phyloP scores from a whole-genome alignment of 1,140 invertebrate genomes.

The Temnothorax longispinosus region DNA sequence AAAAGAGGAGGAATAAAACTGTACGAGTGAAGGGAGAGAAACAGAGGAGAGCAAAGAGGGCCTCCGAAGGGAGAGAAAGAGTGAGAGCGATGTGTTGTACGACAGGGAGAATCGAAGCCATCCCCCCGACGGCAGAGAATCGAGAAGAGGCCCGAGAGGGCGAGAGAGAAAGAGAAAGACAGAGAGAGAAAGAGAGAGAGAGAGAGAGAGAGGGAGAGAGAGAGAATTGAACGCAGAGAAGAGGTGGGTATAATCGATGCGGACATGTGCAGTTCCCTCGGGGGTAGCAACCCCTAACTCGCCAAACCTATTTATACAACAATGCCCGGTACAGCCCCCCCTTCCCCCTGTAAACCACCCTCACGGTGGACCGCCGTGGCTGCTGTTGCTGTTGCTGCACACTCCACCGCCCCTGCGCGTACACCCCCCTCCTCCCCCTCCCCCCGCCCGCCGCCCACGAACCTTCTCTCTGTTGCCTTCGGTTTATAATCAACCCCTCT shows the following conservation, averaged over 20 bases:
- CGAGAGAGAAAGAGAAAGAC: slow-evolving; percentile 52
- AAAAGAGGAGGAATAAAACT: slow-evolving; percentile 55
- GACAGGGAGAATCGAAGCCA: slow-evolving; percentile 64
- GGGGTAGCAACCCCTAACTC: slow-evolving; percentile 86
- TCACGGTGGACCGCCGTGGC: slow-evolving; percentile 80
- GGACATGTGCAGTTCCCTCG: slow-evolving; percentile 86
- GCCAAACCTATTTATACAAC: slow-evolving; percentile 87
- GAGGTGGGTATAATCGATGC: slow-evolving; percentile 85
- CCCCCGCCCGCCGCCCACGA: slow-evolving; percentile 30
- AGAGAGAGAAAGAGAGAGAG: slow-evolving; percentile 29
- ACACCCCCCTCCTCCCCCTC: slow-evolving; percentile 28
- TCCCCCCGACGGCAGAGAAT: slow-evolving; percentile 69
- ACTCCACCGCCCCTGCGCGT: slow-evolving; percentile 67
- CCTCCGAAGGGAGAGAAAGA: slow-evolving; percentile 21
- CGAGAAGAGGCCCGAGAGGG: slow-evolving; percentile 69
- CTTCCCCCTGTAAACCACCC: slow-evolving; percentile 83
- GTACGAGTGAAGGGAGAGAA: slow-evolving; percentile 25
- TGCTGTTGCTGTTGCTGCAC: slow-evolving; percentile 73
- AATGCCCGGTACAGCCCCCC: slow-evolving; percentile 83
- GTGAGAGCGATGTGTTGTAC: slow-evolving; percentile 59
- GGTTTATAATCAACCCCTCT: slow-evolving; percentile 75
- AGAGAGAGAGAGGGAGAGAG: slow-evolving; percentile 20
- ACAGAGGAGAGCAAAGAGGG: slow-evolving; percentile 31
- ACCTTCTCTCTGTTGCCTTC: slow-evolving; percentile 70
- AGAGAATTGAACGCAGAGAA: slow-evolving; percentile 60